phyloP scores from a whole-genome alignment of 2,113 vertebrate species.

The Addax nasomaculatus region DNA sequence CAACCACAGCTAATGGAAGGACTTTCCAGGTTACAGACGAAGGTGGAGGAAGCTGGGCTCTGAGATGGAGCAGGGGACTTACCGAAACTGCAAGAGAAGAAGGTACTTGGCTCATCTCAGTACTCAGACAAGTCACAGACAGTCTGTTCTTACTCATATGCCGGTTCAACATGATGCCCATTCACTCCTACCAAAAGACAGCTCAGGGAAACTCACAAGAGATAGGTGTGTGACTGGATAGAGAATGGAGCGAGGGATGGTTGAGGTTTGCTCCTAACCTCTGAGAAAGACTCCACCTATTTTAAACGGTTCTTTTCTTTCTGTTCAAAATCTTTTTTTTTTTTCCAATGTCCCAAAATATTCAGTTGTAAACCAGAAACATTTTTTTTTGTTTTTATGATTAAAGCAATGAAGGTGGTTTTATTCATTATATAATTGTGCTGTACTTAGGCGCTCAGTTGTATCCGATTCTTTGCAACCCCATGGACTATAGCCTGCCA shows the following conservation, averaged over 20 bases:
- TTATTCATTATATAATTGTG: background rate
- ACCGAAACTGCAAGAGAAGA: no score
- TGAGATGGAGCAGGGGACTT: background rate
- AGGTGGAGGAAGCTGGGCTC: rapidly evolving
- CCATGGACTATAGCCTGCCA: background rate
- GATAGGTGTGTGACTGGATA: background rate
- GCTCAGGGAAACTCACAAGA: background rate
- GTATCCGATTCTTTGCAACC: background rate
- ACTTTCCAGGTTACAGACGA: background rate
- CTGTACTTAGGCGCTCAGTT: background rate
- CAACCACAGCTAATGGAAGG: background rate
- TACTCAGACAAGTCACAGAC: rapidly evolving
- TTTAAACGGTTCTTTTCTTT: background rate
- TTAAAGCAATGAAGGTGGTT: background rate
- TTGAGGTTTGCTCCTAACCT: background rate
- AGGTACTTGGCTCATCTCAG: no score
- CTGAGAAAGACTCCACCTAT: background rate
- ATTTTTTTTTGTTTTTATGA: background rate
- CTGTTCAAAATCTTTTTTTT: background rate
- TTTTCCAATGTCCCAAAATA: background rate
- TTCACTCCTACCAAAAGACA: background rate
- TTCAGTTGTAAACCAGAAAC: background rate
- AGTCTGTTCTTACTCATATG: no score
- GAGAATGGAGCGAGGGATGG: background rate
- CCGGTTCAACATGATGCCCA: background rate